These are phyloP conservation scores for Penaeus monodon DNA, from an alignment of 2,888 invertebrate genomes.

Conservation along the genomic window DNA sequence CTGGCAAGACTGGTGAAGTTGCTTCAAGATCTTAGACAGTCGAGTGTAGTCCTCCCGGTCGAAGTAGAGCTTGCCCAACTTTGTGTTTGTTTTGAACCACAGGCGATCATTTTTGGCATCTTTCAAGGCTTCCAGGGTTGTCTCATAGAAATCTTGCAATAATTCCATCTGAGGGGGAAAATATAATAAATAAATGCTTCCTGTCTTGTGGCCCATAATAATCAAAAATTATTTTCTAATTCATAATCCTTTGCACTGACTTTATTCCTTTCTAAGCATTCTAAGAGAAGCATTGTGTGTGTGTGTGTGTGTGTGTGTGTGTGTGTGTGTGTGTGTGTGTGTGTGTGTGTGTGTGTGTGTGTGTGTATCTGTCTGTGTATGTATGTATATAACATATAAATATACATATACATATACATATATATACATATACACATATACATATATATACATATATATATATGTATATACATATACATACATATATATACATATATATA, in stretches of 20 bases:
- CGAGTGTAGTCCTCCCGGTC: conserved; percentile 95
- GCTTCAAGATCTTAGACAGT: conserved; percentile 95
- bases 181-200: neutral
- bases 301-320: too few species aligned
- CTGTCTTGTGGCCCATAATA: conserved; percentile 12
- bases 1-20: conserved; percentile 96
- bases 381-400: too few species aligned
- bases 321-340: too few species aligned
- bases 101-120: conserved; percentile 98
- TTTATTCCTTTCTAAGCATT: neutral
- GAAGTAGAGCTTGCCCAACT: conserved; percentile 97
- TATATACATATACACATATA: too few species aligned
- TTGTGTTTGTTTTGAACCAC: conserved; percentile 99
- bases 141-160: conserved; percentile 98
- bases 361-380: too few species aligned
- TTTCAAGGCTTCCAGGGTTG: conserved; percentile 90
- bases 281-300: too few species aligned
- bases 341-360: too few species aligned
- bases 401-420: too few species aligned
- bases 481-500: too few species aligned
- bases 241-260: too few species aligned
- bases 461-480: too few species aligned
- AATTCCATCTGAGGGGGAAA: conserved; percentile 85
- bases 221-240: neutral
- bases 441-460: too few species aligned